Evolutionary conservation across 2,113 vertebrate genomes (phyloP).

Genomic region (Dunckerocampus dactyliophorus): DNA sequence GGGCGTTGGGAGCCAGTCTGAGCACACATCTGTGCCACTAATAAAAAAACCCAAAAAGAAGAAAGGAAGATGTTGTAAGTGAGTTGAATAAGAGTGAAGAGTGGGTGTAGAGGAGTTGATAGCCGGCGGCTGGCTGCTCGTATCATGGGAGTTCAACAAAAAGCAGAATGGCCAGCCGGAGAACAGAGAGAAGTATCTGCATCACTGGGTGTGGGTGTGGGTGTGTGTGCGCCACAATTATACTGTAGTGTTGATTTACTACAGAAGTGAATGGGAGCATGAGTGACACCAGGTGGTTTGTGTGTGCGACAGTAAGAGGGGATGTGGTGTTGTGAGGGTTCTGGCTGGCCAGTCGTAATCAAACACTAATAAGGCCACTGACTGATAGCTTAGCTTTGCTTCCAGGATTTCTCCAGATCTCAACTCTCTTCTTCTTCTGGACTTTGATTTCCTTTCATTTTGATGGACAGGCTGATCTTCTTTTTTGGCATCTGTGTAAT

Average conservation of each 20-base stretch:
- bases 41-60: constrained; percentile 28
- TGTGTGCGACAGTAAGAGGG: background rate
- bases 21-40: constrained; percentile 41
- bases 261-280: background rate
- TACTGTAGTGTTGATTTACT: background rate
- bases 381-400: constrained; percentile 54
- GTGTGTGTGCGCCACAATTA: background rate
- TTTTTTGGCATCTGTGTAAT: constrained; percentile 47
- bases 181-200: constrained; percentile 25
- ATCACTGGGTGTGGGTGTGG: background rate
- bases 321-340: background rate
- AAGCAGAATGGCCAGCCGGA: constrained; percentile 40
- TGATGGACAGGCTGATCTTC: constrained; percentile 56
- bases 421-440: constrained; percentile 28
- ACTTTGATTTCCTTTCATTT: constrained; percentile 37
- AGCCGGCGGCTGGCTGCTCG: constrained; percentile 29
- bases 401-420: constrained; percentile 44
- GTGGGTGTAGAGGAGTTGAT: constrained; percentile 21
- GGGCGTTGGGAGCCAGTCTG: constrained; percentile 7
- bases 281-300: background rate
- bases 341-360: constrained; percentile 29
- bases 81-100: constrained; percentile 24
- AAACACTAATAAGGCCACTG: constrained; percentile 59
- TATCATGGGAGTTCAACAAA: constrained; percentile 51
- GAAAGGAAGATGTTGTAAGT: constrained; percentile 30